Conservation (phyloP, 92 coral and sea anemone genomes). For the Bergia sp. region DNA sequence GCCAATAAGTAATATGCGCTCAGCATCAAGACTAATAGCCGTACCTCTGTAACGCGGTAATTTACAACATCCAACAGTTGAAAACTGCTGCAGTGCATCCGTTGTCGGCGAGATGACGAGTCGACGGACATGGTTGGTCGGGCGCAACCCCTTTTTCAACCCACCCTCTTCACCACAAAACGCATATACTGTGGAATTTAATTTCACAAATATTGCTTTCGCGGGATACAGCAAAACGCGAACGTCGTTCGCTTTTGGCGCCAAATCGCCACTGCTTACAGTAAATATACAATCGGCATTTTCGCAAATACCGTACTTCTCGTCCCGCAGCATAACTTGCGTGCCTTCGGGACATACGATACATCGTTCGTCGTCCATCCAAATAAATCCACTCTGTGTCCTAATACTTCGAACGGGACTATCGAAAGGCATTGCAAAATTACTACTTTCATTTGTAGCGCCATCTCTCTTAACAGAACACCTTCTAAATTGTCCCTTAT, state of each 20-base stretch:
- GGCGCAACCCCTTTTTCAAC: conserved; percentile 17
- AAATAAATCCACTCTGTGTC: conserved; percentile 17
- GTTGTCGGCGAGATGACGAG: conserved; percentile 21
- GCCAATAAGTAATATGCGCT: conserved; percentile 17
- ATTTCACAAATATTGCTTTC: conserved; percentile 15
- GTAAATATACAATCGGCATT: conserved; percentile 16
- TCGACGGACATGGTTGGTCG: conserved; percentile 21
- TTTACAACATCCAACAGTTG: conserved; percentile 17
- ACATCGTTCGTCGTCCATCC: conserved; percentile 20
- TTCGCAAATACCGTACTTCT: conserved; percentile 18
- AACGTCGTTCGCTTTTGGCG: conserved; percentile 20
- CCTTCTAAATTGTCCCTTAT: conserved; percentile 17
- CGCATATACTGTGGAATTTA: conserved; percentile 17
- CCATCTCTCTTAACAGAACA: conserved; percentile 15
- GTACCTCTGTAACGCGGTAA: conserved; percentile 19
- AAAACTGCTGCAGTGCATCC: conserved; percentile 19
- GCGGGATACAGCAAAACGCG: conserved; percentile 21
- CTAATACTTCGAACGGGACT: conserved; percentile 19
- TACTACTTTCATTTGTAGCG: conserved; percentile 17
- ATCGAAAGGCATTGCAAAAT: conserved; percentile 17
- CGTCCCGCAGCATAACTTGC: conserved; percentile 21
- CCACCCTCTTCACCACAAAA: conserved; percentile 19
- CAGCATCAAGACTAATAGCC: conserved; percentile 19
- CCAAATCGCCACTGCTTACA: conserved; percentile 19
- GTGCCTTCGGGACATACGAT: conserved; percentile 20